phyloP scores from a whole-genome alignment of 2,888 invertebrate genomes.

The Caenorhabditis afra region DNA sequence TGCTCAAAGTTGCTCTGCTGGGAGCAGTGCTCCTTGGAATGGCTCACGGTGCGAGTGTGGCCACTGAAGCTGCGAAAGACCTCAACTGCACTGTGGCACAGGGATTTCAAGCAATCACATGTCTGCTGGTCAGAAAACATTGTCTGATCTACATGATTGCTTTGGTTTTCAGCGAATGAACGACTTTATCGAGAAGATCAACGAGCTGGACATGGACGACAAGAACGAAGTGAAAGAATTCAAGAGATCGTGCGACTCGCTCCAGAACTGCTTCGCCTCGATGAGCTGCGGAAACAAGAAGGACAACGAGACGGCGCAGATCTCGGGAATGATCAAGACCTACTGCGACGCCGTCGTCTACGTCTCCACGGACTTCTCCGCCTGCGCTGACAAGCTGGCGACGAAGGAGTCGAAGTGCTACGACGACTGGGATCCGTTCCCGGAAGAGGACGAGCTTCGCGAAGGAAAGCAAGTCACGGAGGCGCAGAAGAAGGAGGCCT shows the following conservation, averaged over 20 bases:
- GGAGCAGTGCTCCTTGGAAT: background rate
- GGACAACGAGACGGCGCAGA: background rate
- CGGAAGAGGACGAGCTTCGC: background rate
- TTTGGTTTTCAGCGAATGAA: conserved; percentile 13
- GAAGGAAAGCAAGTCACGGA: conserved; percentile 11
- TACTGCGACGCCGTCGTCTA: conserved; percentile 30
- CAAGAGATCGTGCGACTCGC: conserved; percentile 19
- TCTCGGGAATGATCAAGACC: conserved; percentile 5
- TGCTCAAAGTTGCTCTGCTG: background rate
- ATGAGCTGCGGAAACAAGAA: background rate
- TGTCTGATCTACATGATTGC: background rate
- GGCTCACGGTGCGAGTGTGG: conserved; percentile 32
- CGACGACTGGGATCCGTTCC: conserved; percentile 35
- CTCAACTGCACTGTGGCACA: conserved; percentile 15
- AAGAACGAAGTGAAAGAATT: conserved; percentile 24
- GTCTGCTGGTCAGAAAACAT: too few relatives aligned
- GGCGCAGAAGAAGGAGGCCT: conserved; percentile 15
- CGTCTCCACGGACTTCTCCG: conserved; percentile 11
- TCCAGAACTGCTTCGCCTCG: background rate
- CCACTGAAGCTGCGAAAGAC: background rate
- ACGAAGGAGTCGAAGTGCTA: conserved; percentile 19
- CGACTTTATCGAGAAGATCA: conserved; percentile 26
- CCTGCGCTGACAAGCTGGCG: conserved; percentile 21
- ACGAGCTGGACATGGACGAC: conserved; percentile 30
- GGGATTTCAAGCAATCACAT: conserved; percentile 27